phyloP scores from a whole-genome alignment of 92 coral and sea anemone genomes.

The Epizoanthus ramosus region DNA sequence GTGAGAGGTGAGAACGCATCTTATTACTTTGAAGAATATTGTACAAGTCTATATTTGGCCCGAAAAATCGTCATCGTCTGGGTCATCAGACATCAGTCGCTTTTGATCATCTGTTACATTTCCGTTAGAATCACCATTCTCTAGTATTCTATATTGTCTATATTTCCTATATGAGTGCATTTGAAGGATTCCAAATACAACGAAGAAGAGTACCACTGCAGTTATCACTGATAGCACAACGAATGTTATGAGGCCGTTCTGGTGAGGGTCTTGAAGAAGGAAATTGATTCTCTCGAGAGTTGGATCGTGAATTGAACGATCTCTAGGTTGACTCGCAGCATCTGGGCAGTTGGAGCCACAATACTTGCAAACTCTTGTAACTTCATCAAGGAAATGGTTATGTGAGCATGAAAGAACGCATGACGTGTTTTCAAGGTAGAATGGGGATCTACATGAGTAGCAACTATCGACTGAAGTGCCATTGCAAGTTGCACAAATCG shows the following conservation, averaged over 20 bases:
- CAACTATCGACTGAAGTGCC: slow-evolving; percentile 72
- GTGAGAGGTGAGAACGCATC: no score
- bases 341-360: slow-evolving; percentile 70
- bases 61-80: slow-evolving; percentile 18
- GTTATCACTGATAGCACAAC: slow-evolving; percentile 52
- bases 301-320: slow-evolving; percentile 76
- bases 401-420: slow-evolving; percentile 89
- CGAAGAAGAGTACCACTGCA: slow-evolving; percentile 58
- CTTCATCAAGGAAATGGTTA: slow-evolving; percentile 52
- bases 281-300: slow-evolving; percentile 42
- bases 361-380: slow-evolving; percentile 66
- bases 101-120: slow-evolving; percentile 26
- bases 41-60: not conserved
- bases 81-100: slow-evolving; percentile 6
- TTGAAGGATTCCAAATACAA: slow-evolving; percentile 77
- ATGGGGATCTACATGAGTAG: slow-evolving; percentile 62
- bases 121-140: slow-evolving; percentile 37
- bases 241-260: slow-evolving; percentile 52
- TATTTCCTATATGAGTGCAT: slow-evolving; percentile 47
- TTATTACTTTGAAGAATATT: no score
- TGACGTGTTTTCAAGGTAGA: slow-evolving; percentile 72
- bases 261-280: slow-evolving; percentile 61
- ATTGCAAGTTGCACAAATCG: slow-evolving; percentile 79
- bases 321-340: slow-evolving; percentile 41
- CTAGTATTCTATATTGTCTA: not conserved